Evolutionary conservation across 64 coral and sea anemone genomes (phyloP).

Genomic region (Hydrozoanthus tunicans): DNA sequence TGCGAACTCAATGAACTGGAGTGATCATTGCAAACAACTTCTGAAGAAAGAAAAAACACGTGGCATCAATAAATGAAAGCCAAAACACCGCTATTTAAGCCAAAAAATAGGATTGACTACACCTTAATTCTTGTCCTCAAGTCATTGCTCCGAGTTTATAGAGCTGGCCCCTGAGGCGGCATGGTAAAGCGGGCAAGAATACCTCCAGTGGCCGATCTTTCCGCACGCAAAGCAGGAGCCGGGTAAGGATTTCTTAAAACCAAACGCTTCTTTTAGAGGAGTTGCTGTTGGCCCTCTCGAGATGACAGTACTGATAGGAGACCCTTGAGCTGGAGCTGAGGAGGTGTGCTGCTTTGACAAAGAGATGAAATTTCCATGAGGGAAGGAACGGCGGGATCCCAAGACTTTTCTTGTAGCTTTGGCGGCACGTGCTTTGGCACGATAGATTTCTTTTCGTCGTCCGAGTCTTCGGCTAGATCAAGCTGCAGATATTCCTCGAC

Average conservation of each 20-base stretch:
- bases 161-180: too few relatives aligned
- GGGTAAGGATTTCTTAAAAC: not conserved
- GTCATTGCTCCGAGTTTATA: not conserved
- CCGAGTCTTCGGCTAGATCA: slow-evolving; percentile 37
- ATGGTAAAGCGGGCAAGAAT: not conserved
- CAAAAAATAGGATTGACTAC: slow-evolving; percentile 38
- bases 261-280: not conserved
- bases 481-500: slow-evolving; percentile 4
- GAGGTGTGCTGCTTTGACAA: slow-evolving; percentile 6
- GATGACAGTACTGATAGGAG: not conserved
- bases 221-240: slow-evolving; percentile 14
- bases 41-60: too few relatives aligned
- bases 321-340: not conserved
- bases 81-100: too few relatives aligned
- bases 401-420: not conserved
- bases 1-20: not conserved
- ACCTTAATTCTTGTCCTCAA: not conserved
- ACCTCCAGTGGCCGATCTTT: not conserved
- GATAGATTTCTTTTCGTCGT: slow-evolving; percentile 38
- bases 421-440: not conserved
- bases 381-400: not conserved
- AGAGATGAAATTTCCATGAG: not conserved
- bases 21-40: too few relatives aligned
- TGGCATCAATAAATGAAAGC: too few relatives aligned
- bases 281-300: not conserved